Conservation (phyloP, 2,888 invertebrate species). For the Malthinus flaveolus region DNA sequence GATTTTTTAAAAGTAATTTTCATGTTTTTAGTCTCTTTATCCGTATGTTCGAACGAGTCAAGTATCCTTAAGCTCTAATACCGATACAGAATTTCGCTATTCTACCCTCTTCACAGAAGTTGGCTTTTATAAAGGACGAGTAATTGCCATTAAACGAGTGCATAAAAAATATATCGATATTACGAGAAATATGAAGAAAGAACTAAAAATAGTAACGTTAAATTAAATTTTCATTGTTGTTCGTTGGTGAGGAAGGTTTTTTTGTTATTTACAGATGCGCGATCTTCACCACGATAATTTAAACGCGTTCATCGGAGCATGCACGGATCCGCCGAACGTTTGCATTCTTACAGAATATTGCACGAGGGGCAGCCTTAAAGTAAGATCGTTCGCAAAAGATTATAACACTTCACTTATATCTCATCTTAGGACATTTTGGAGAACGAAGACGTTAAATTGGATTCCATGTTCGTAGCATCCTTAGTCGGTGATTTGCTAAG, state of each 20-base stretch:
- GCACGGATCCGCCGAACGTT: conserved; percentile 87
- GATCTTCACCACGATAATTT: conserved; percentile 90
- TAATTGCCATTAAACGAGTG: conserved; percentile 85
- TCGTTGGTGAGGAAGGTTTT: conserved; percentile 1
- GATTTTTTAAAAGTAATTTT: neutral
- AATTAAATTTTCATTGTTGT: neutral
- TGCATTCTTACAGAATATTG: conserved; percentile 90
- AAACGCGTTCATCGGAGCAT: conserved; percentile 90
- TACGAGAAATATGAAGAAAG: conserved; percentile 88
- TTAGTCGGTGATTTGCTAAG: conserved; percentile 92
- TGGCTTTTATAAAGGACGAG: conserved; percentile 83
- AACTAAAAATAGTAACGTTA: conserved; percentile 79
- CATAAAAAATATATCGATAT: conserved; percentile 86
- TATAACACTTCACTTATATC: neutral
- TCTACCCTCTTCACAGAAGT: conserved; percentile 90
- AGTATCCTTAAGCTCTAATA: conserved; percentile 89
- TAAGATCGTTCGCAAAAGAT: conserved; percentile 52
- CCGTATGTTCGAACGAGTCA: conserved; percentile 80
- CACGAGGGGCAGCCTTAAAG: conserved; percentile 88
- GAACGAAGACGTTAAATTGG: conserved; percentile 93
- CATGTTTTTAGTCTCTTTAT: conserved; percentile 57
- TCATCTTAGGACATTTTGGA: conserved; percentile 80
- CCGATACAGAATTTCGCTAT: conserved; percentile 86
- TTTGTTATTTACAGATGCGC: conserved; percentile 69
- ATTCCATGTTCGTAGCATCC: conserved; percentile 95